phyloP scores from a whole-genome alignment of 64 coral and sea anemone genomes.

The Stylophora pistillata region DNA sequence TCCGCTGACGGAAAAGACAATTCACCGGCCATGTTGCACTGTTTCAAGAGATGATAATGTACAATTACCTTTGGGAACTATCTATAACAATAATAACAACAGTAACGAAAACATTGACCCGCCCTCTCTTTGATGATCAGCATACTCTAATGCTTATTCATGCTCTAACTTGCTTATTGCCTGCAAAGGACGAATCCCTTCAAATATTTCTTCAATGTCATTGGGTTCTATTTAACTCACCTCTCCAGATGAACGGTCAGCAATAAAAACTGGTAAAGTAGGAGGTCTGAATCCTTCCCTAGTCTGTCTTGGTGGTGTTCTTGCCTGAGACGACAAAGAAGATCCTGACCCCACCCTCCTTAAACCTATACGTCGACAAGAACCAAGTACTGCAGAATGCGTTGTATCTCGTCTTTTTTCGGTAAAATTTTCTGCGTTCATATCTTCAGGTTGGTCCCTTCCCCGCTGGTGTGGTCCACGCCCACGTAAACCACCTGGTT shows the following conservation, averaged over 20 bases:
- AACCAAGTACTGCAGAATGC: not conserved
- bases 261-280: not conserved
- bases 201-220: not conserved
- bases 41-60: not conserved
- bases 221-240: not conserved
- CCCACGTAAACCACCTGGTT: not conserved
- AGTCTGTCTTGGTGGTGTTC: not conserved
- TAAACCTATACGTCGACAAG: not conserved
- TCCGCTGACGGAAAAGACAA: conserved; percentile 57
- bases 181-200: too few species aligned
- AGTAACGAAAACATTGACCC: not conserved
- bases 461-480: not conserved
- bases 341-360: conserved; percentile 13
- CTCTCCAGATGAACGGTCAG: not conserved
- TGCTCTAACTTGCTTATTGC: too few species aligned
- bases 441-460: not conserved
- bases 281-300: not conserved
- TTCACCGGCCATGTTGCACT: conserved; percentile 38
- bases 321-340: not conserved
- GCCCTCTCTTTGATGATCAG: not conserved
- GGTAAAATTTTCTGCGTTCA: not conserved
- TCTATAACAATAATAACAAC: not conserved
- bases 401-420: not conserved
- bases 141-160: too few species aligned
- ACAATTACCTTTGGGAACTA: not conserved